These are phyloP conservation scores for Phaethornis superciliosus DNA, from an alignment of 2,113 vertebrate species.

Conservation along the genomic window DNA sequence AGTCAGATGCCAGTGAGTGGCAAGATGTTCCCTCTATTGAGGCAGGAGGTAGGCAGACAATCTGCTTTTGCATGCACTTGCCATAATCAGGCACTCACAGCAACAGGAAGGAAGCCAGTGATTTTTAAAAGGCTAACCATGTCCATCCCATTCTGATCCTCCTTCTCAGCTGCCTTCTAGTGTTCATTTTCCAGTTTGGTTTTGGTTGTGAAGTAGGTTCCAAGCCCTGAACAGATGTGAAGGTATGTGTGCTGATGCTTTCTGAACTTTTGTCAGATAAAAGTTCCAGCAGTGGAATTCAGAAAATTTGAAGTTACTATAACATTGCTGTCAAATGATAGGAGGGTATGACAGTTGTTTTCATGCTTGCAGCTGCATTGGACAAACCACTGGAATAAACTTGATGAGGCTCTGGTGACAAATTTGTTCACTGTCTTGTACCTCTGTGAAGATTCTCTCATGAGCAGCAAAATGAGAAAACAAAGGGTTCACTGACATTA, in stretches of 20 bases:
- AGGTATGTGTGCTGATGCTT: neutral
- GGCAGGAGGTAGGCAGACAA: neutral
- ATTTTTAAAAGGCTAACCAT: slow-evolving; percentile 10
- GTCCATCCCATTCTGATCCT: neutral
- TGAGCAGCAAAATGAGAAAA: neutral
- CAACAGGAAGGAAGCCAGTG: neutral
- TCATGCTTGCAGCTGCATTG: neutral
- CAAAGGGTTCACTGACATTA: rapidly evolving
- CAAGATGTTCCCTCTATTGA: slow-evolving; percentile 7
- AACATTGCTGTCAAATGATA: neutral
- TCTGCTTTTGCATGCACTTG: slow-evolving; percentile 21
- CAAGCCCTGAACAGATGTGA: neutral
- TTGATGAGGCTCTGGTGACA: neutral
- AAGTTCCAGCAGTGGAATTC: neutral
- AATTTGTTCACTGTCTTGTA: neutral
- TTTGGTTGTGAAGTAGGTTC: neutral
- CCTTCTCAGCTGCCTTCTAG: neutral
- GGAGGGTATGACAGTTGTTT: neutral
- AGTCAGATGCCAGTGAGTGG: slow-evolving; percentile 24
- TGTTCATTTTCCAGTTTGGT: neutral
- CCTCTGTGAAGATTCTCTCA: neutral
- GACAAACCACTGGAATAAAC: neutral
- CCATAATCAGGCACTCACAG: neutral
- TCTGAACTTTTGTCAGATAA: neutral
- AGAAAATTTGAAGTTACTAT: neutral